Percentiles rank a stretch among this genome's conserved stretches.
Conservation (phyloP, 2,797 vertebrate genomes). For the Eulemur rubriventer region DNA sequence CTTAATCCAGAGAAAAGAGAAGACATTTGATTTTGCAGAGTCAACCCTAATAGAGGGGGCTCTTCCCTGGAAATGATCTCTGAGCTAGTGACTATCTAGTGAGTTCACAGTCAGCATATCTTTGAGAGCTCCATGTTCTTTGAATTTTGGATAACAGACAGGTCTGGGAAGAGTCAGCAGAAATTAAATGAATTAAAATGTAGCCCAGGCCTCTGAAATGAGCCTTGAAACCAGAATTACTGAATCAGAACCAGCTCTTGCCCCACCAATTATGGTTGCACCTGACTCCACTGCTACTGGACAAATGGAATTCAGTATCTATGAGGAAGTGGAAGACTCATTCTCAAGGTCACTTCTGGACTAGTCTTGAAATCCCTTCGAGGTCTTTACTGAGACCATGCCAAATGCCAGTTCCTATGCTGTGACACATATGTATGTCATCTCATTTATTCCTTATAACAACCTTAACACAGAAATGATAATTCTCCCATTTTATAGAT, state of each 20-base stretch:
- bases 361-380: too few relatives aligned
- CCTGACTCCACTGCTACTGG: too few relatives aligned
- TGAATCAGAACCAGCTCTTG: background rate
- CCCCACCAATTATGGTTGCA: background rate
- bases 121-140: background rate
- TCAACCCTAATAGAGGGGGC: background rate
- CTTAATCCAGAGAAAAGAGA: background rate
- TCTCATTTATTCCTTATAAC: too few relatives aligned
- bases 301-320: background rate
- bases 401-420: background rate
- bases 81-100: background rate
- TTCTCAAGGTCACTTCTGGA: background rate
- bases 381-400: background rate
- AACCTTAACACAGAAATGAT: background rate
- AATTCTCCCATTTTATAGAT: background rate
- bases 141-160: background rate
- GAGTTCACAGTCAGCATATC: background rate
- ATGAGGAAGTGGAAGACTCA: background rate
- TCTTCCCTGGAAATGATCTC: background rate
- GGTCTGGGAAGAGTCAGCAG: background rate
- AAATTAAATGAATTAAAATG: background rate
- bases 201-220: background rate
- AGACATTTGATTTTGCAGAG: background rate
- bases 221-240: background rate
- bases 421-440: too few relatives aligned